Percentiles rank a stretch among this genome's conserved stretches.
phyloP scores from a whole-genome alignment of 2,888 invertebrate species.

The Zygaena filipendulae region DNA sequence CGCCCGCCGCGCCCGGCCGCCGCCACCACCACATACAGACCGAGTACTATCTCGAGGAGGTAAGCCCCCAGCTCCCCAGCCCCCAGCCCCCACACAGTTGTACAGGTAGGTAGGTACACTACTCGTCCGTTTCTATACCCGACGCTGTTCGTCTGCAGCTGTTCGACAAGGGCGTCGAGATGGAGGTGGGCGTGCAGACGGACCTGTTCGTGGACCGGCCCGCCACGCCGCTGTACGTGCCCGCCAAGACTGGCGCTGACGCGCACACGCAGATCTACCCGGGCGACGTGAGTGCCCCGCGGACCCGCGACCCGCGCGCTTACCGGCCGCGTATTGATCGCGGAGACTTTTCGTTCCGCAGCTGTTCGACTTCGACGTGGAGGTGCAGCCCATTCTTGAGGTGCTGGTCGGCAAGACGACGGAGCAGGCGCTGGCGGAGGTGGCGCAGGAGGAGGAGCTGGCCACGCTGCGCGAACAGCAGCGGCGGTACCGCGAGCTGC shows the following conservation, averaged over 20 bases:
- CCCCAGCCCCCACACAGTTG: too few species aligned
- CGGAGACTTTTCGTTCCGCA: conserved; percentile 35
- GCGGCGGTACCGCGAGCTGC: conserved; percentile 71
- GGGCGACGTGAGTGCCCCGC: conserved; percentile 81
- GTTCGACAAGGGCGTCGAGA: conserved; percentile 78
- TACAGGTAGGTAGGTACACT: too few species aligned
- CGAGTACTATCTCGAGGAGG: conserved; percentile 88
- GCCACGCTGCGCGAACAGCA: conserved; percentile 84
- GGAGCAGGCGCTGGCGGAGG: conserved; percentile 90
- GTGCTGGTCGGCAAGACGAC: conserved; percentile 89
- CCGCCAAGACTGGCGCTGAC: conserved; percentile 84
- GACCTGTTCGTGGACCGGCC: conserved; percentile 88
- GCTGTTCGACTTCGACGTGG: conserved; percentile 93
- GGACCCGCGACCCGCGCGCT: too few species aligned
- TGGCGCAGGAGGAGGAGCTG: conserved; percentile 93
- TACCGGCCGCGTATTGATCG: background rate
- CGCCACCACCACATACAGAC: conserved; percentile 91
- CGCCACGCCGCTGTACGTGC: conserved; percentile 80
- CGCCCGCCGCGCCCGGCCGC: conserved; percentile 84
- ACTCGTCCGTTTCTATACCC: too few species aligned
- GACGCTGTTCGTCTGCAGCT: conserved; percentile 55
- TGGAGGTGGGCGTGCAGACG: conserved; percentile 85
- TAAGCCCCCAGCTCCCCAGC: too few species aligned
- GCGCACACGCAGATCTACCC: conserved; percentile 88
- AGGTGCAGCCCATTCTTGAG: conserved; percentile 91